These are phyloP conservation scores for Passer domesticus DNA, from an alignment of 2,113 vertebrate species.

Conservation along the genomic window DNA sequence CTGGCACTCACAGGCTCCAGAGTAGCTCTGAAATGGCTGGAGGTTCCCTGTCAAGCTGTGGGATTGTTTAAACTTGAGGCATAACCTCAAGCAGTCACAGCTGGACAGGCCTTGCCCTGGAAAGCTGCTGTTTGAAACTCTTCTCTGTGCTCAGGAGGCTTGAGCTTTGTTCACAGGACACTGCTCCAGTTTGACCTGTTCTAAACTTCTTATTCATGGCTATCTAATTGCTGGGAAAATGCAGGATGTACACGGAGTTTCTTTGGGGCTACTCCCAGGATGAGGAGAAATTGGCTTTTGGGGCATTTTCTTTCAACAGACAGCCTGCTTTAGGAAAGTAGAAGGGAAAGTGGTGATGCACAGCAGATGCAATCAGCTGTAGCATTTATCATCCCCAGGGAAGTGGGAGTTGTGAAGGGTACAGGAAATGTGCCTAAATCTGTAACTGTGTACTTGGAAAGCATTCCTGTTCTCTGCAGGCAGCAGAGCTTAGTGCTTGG, in stretches of 20 bases:
- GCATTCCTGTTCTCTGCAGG: neutral
- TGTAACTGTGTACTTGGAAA: neutral
- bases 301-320: neutral
- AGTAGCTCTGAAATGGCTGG: neutral
- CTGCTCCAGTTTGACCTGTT: neutral
- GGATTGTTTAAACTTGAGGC: neutral
- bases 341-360: neutral
- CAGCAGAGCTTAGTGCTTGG: neutral
- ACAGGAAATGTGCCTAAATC: neutral
- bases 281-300: neutral
- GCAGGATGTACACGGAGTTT: neutral
- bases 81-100: neutral
- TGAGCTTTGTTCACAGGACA: neutral
- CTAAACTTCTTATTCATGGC: neutral
- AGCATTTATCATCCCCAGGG: neutral
- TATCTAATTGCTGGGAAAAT: neutral
- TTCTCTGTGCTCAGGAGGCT: neutral
- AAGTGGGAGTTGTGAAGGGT: conserved; percentile 8
- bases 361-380: neutral
- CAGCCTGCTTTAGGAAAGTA: neutral
- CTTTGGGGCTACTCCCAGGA: neutral
- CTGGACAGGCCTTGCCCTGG: neutral
- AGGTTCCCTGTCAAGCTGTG: neutral
- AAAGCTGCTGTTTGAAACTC: neutral
- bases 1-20: neutral